Base-by-base conservation (phyloP, 1,140 invertebrate species). In the Zophobas atratus region DNA sequence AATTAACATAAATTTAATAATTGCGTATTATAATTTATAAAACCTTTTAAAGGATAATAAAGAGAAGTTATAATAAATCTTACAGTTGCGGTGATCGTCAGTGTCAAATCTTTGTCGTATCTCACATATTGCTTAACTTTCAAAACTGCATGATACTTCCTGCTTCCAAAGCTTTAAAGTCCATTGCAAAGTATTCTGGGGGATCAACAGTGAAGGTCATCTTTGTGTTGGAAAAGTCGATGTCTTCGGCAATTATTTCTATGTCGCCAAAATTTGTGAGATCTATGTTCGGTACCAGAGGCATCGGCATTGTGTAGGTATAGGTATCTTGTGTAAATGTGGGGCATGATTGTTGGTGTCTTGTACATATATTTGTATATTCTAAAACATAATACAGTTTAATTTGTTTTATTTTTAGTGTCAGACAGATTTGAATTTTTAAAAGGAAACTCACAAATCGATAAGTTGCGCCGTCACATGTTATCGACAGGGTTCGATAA, bases 141-240 rank as follows among this genome's bases (percentile, higher is more conserved):
- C 5, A 80, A 63, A 48, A 74, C 35, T 8, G 79, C 75, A 32
- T 56, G 67, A 55, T 76, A 83, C 6, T 33, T 4, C 43, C 67
- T 56, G 41, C 20, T 38, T 48, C 35, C 35, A 32, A 32, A 32
- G 2, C 74, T 77, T 20, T 51, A 20, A 20, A 20, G 20, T 20
- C 51, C 0, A 79, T 20, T 6, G 1, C 38, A 72, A 82, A 82
- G 49, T 80, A 71, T 0, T 72, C 63, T 41, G 32, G 6, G 2
- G 79, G 70, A 36, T 76, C 39, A 46, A 82, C 73, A 0, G 70
- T 67, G 63, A 84, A 83, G 5, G 43, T 79, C 1, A 84, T 75
- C 8, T 76, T 3, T 20, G 32, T 72, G 70, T 82, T 84, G 6
- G 82, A 77, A 57, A 84, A 82, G 75, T 84, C 82, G 0, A 79